phyloP scores from a whole-genome alignment of 1,140 invertebrate species.

The Drosophila virilis region DNA sequence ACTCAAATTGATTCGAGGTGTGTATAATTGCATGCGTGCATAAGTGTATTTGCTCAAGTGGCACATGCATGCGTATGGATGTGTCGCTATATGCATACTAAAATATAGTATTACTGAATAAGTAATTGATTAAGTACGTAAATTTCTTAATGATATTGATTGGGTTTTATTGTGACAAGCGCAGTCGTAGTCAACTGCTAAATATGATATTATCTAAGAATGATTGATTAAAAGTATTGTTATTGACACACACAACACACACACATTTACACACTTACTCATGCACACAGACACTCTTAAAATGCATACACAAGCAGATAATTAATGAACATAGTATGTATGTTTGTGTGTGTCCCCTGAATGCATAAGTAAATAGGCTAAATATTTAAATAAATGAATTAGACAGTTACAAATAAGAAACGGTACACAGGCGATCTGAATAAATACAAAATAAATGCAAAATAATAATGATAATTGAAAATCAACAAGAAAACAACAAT shows the following conservation, averaged over 20 bases:
- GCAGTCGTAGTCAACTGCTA: constrained; percentile 35
- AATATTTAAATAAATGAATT: constrained; percentile 41
- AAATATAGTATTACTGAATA: constrained; percentile 1
- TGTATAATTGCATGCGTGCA: constrained; percentile 2
- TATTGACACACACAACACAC: constrained; percentile 31
- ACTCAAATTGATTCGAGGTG: constrained; percentile 47
- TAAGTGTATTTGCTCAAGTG: constrained; percentile 1
- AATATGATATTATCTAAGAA: constrained; percentile 55
- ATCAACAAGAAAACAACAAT: constrained; percentile 13
- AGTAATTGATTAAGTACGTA: constrained; percentile 18
- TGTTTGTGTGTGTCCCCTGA: constrained; percentile 14
- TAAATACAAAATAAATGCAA: neutral
- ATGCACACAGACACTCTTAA: neutral
- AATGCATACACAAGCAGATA: constrained; percentile 3
- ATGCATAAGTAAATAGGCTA: constrained; percentile 28
- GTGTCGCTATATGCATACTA: neutral
- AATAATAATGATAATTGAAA: neutral
- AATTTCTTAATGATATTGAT: constrained; percentile 52
- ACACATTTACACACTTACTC: constrained; percentile 3
- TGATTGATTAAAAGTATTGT: constrained; percentile 43
- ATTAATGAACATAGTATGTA: constrained; percentile 8
- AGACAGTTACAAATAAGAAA: constrained; percentile 32
- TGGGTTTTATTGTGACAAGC: constrained; percentile 56
- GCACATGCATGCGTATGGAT: constrained; percentile 7
- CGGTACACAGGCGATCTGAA: constrained; percentile 42